phyloP scores from a whole-genome alignment of 2,113 vertebrate species.

The Gymnarchus niloticus region DNA sequence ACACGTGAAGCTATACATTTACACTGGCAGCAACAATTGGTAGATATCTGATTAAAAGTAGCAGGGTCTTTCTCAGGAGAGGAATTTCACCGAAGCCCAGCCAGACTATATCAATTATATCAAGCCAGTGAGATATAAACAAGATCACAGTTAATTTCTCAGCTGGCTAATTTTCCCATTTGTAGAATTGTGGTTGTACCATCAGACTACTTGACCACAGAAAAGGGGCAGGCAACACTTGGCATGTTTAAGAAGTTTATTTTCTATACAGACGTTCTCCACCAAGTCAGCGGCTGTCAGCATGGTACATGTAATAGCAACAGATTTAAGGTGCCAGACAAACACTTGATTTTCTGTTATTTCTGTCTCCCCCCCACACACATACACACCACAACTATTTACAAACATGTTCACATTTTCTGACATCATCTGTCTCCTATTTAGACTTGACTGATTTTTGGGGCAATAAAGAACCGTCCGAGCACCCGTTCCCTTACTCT shows the following conservation, averaged over 20 bases:
- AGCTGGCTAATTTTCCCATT: neutral
- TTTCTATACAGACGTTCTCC: slow-evolving; percentile 55
- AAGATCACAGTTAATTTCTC: neutral
- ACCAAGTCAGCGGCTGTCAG: slow-evolving; percentile 59
- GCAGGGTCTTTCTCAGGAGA: neutral
- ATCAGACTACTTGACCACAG: neutral
- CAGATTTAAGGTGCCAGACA: slow-evolving; percentile 65
- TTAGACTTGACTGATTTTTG: neutral
- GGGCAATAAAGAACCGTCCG: neutral
- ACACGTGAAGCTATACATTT: neutral
- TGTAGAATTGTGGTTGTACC: neutral
- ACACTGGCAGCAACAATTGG: neutral
- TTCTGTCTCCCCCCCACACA: neutral
- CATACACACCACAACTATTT: slow-evolving; percentile 34
- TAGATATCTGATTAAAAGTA: neutral
- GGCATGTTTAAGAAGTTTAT: slow-evolving; percentile 46
- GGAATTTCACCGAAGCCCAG: neutral
- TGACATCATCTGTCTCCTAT: slow-evolving; percentile 25
- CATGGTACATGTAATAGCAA: slow-evolving; percentile 50
- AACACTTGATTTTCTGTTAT: slow-evolving; percentile 34
- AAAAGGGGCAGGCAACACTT: neutral
- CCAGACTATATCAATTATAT: neutral
- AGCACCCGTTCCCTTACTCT: neutral
- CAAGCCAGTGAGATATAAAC: neutral
- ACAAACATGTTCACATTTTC: slow-evolving; percentile 52